Conservation (phyloP, 1,140 invertebrate genomes). For the Eufriesea mexicana region DNA sequence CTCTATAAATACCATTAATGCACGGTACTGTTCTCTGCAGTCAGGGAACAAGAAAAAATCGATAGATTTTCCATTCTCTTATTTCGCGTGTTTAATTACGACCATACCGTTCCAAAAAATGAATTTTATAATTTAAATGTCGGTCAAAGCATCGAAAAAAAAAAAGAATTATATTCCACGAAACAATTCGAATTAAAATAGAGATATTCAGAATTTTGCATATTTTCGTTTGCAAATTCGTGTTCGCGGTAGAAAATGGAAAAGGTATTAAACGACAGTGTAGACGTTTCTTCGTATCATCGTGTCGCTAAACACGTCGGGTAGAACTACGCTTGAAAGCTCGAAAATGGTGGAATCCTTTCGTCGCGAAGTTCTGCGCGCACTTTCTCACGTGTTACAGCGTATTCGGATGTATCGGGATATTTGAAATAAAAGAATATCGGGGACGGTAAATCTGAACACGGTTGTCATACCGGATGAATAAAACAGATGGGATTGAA, state of each 20-base stretch:
- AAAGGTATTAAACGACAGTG: neutral
- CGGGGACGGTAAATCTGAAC: neutral
- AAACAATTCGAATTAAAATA: neutral
- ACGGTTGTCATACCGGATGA: neutral
- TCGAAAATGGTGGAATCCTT: neutral
- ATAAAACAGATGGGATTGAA: conserved; percentile 17
- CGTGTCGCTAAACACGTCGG: neutral
- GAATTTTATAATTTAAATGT: no score
- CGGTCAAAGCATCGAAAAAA: no score
- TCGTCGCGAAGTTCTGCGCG: no score
- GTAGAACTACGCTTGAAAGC: neutral
- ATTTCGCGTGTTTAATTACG: no score
- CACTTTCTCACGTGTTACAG: neutral
- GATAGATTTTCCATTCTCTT: no score
- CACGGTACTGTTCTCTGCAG: no score
- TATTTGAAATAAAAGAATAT: conserved; percentile 16
- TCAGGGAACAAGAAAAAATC: no score
- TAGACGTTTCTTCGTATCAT: neutral
- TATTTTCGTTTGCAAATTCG: neutral
- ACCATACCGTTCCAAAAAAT: no score
- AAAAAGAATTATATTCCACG: no score
- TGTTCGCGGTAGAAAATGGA: neutral
- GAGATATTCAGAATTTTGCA: neutral
- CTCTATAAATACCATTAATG: no score
- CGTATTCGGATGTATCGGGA: neutral